Base-by-base conservation (phyloP, 1,140 invertebrate species). In the Limonius californicus region DNA sequence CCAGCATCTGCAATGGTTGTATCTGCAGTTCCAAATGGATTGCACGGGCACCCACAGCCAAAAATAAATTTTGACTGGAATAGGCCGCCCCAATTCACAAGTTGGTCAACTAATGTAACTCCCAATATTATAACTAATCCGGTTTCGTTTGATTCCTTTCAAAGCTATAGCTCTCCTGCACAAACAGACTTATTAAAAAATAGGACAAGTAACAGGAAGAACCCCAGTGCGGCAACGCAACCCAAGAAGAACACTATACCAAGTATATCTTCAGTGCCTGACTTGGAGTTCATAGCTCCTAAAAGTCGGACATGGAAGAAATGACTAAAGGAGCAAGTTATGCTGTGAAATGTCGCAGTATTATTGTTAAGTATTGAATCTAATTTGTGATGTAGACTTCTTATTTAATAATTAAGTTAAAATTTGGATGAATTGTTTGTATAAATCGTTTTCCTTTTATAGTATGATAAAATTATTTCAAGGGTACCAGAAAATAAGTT, bases 221-320 rank as follows among this genome's bases (percentile, higher is more conserved):
- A 21, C 12, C 15, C 57, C 2, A 50, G 30, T 20, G 39, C 12
- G 12, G 43, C 30, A 20, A 39, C 19, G 14, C 45, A 60, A 19
- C 32, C 59, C 19, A 60, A 30, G 32, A 30, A 21, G 3, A 76
- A 72, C 57, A 70, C 72, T 27, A 72, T 76, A n/a, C 74, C 79
- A 7, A 77, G 73, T 67, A 77, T 79, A 63, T 75, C 76, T 2
- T 64, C 78, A 2, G 72, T 80, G 54, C 79, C 79, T 8, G 79
- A 80, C 70, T 66, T 80, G 57, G 78, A 79, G 61, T 80, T 80
- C 70, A 72, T 79, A 47, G 76, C 78, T 11, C 78, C 78, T 14
- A 72, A 68, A 68, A 68, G 57, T 55, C 50, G 67, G 59, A 72
- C 66, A 64, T 62, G 54, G 23, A 71, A 68, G 56, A 72, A 74